Evolutionary conservation across 1,140 invertebrate species (phyloP), one percentile per base, ranked within the genome.

Genomic region (Lasaia peninsularis): DNA sequence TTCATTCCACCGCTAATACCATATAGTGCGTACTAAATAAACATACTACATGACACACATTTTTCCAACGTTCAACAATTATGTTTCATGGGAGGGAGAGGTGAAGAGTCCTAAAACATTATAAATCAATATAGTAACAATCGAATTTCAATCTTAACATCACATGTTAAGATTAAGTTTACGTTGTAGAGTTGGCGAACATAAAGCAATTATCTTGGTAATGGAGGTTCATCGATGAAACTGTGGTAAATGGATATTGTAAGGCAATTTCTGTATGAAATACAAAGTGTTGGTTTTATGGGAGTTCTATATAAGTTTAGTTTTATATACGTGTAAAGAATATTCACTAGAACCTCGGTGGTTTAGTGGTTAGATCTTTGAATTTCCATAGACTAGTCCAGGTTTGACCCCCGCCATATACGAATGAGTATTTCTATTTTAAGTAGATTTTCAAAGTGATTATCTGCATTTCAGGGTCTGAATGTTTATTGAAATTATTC

Each of bases 191-290:
- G 10, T 3, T 4, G 16, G 9, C 8, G 2, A 44, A 10, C 37
- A 44, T 28, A 44, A 44, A 44, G 37, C 37, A 44, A 44, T 44
- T 20, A 44, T 44, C 14, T 44, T 44, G 10, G 37, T 44, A 44
- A 44, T 44, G 37, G 37, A 44, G 18, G 37, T 18, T 44, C 37
- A 44, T 44, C 37, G 16, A 44, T 44, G 16, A 18, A 44, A 44
- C 18, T 44, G 37, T 20, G 37, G 37, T 18, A 44, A 44, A 44
- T 44, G 37, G 37, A 44, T 44, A 44, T 44, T 44, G 37, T 44
- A 44, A 44, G 14, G 2, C 18, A 44, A 44, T 44, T 44, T 44
- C 37, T 20, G 9, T 44, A 44, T 44, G 18, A 44, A 44, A 44
- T 44, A 44, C 37, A 20, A 20, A 20, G 37, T 8, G 18, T 44